These are phyloP conservation scores for Nemoura dubitans DNA, from an alignment of 2,888 invertebrate species.

Conservation along the genomic window DNA sequence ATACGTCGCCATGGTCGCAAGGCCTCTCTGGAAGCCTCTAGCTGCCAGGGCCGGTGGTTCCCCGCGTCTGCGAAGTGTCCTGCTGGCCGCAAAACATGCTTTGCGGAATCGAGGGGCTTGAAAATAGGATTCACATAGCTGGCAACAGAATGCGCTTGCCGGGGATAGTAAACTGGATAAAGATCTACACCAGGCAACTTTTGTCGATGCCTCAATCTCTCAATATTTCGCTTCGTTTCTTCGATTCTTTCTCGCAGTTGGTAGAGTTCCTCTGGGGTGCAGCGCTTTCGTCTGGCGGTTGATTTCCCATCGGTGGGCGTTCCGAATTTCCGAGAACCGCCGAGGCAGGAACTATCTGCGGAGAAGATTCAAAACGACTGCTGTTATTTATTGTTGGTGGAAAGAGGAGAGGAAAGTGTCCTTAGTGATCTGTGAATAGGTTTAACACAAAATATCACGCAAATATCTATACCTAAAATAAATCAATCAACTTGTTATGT, in stretches of 20 bases:
- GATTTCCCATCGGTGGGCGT: no score
- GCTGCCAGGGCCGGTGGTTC: no score
- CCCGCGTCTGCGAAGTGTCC: no score
- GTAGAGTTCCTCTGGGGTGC: not conserved
- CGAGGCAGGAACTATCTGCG: no score
- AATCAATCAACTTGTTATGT: no score
- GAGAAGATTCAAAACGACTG: no score
- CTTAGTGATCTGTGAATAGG: no score
- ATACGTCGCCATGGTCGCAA: not conserved
- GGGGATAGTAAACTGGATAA: not conserved
- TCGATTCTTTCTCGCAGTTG: not conserved
- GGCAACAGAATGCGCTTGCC: not conserved
- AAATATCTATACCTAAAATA: no score
- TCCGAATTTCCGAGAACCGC: no score
- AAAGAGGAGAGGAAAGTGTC: no score
- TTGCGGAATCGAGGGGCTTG: not conserved
- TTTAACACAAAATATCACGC: no score
- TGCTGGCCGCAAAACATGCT: not conserved
- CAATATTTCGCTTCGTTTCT: not conserved
- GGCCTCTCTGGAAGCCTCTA: not conserved
- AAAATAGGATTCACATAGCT: not conserved
- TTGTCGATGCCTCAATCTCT: not conserved
- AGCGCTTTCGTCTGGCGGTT: not conserved
- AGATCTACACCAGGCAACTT: not conserved
- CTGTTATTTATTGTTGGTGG: no score